A percentile compares a stretch with the other conserved stretches of the same genome.
phyloP scores from a whole-genome alignment of 2,888 invertebrate genomes.

The Anagyrus pseudococci region DNA sequence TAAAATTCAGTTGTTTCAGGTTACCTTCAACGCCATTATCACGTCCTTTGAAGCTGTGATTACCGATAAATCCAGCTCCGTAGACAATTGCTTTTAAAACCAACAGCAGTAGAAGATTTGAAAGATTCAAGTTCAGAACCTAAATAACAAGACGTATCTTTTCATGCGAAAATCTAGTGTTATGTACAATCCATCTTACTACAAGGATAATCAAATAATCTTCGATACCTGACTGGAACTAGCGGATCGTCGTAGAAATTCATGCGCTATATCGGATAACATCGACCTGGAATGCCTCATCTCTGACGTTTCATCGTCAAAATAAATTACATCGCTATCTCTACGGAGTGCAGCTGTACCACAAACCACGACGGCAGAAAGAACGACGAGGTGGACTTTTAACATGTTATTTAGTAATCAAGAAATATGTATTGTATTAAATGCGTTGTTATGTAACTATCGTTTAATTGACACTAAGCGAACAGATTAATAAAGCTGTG shows the following conservation, averaged over 20 bases:
- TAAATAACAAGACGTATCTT: conserved; percentile 46
- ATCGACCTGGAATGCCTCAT: conserved; percentile 61
- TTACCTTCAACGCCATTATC: conserved; percentile 49
- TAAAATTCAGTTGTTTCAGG: not conserved
- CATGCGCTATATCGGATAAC: conserved; percentile 70
- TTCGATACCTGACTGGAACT: conserved; percentile 72
- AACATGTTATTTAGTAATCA: not conserved
- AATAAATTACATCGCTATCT: conserved; percentile 8
- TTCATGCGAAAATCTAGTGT: not conserved
- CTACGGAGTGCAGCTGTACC: conserved; percentile 7
- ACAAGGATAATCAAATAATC: not conserved
- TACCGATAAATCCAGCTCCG: conserved; percentile 79
- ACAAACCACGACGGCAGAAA: conserved; percentile 1
- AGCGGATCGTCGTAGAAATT: conserved; percentile 73
- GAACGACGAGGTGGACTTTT: conserved; percentile 6
- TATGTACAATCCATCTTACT: not conserved
- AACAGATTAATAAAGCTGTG: too few species aligned
- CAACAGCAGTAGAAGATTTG: conserved; percentile 80
- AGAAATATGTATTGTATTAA: not conserved
- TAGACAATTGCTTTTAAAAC: conserved; percentile 83
- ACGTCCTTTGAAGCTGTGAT: conserved; percentile 62
- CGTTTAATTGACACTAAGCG: too few species aligned
- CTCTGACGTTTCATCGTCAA: conserved; percentile 4
- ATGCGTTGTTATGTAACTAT: not conserved
- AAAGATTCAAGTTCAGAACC: conserved; percentile 82